Conservation (phyloP, 2,888 invertebrate species). For the Polydrusus pterygomalis region DNA sequence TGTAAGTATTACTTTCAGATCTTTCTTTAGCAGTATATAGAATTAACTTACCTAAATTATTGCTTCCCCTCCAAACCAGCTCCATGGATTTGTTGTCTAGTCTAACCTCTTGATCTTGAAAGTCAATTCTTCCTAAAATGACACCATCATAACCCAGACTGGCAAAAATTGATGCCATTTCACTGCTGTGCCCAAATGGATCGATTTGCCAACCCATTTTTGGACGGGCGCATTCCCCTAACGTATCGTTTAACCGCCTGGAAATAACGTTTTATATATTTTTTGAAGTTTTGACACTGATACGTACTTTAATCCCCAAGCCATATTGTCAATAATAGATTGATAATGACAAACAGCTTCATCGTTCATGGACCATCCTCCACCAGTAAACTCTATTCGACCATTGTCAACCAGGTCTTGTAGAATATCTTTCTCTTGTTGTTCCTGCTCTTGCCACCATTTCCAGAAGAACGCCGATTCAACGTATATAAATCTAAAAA, state of each 20-base stretch:
- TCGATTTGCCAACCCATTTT: conserved; percentile 91
- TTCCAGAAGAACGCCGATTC: conserved; percentile 87
- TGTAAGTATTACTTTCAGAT: no score
- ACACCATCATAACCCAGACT: conserved; percentile 84
- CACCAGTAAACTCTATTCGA: conserved; percentile 77
- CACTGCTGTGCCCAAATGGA: conserved; percentile 87
- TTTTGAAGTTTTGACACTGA: background rate
- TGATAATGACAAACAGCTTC: conserved; percentile 82
- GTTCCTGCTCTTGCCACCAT: conserved; percentile 84
- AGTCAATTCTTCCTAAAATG: conserved; percentile 82
- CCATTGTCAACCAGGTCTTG: conserved; percentile 77
- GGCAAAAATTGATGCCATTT: conserved; percentile 79
- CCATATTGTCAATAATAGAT: conserved; percentile 82
- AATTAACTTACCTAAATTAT: conserved; percentile 73
- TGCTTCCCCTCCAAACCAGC: conserved; percentile 81
- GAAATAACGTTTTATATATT: background rate
- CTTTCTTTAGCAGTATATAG: no score
- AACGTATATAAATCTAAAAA: conserved; percentile 83
- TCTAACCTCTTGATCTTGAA: conserved; percentile 77
- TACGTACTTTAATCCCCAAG: conserved; percentile 78
- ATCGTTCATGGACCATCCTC: conserved; percentile 78
- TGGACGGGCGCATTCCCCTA: conserved; percentile 85
- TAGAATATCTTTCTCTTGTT: conserved; percentile 74
- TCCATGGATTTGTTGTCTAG: conserved; percentile 78
- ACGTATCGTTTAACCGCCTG: conserved; percentile 79